These are phyloP conservation scores for Danio tinwini DNA, from an alignment of 2,797 vertebrate species.

Conservation along the genomic window DNA sequence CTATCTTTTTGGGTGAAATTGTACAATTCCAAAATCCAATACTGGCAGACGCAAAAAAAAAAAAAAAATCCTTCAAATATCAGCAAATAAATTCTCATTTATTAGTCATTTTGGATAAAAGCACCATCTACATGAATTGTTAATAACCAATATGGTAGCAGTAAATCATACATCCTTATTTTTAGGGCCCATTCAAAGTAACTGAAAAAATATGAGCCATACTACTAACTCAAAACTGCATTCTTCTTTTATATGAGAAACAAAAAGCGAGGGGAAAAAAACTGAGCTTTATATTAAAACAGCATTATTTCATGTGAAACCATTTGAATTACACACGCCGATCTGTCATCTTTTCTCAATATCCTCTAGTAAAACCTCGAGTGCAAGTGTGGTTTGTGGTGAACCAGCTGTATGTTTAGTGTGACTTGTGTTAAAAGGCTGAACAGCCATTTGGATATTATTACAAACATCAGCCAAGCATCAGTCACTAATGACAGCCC, in stretches of 20 bases:
- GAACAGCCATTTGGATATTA: slow-evolving; percentile 47
- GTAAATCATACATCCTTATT: neutral
- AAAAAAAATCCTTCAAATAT: too few species aligned
- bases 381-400: slow-evolving; percentile 11
- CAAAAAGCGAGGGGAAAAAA: neutral
- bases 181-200: neutral
- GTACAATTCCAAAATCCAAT: too few species aligned
- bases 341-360: slow-evolving; percentile 4
- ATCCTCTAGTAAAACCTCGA: neutral
- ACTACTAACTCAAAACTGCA: slow-evolving; percentile 11
- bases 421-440: slow-evolving; percentile 33
- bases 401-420: slow-evolving; percentile 25
- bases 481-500: slow-evolving; percentile 84
- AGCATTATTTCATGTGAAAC: slow-evolving; percentile 7
- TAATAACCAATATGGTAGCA: neutral
- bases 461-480: slow-evolving; percentile 59
- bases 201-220: slow-evolving; percentile 8
- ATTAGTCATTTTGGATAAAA: too few species aligned
- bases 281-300: neutral
- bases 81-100: too few species aligned
- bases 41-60: too few species aligned
- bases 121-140: too few species aligned
- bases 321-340: neutral
- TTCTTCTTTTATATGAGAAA: slow-evolving; percentile 14
- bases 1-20: too few species aligned